Percentiles rank a stretch among this genome's conserved stretches.
Evolutionary conservation across 2,113 vertebrate species (phyloP).

Genomic region (Sphaerodactylus townsendi): DNA sequence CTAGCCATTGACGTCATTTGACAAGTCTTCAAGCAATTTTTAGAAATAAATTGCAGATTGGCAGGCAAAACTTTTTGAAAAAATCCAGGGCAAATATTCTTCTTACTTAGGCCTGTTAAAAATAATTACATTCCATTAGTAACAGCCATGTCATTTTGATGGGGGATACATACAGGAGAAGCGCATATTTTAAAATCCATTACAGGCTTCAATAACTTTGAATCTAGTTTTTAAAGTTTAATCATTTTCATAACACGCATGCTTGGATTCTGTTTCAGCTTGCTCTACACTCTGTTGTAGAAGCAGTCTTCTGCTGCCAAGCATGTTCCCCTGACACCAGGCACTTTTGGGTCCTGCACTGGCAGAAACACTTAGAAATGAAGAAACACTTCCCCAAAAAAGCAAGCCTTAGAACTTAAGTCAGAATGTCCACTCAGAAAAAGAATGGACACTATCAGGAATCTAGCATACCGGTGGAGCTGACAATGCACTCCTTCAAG

Average conservation of each 20-base stretch:
- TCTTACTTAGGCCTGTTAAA: slow-evolving; percentile 37
- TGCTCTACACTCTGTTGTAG: too few relatives aligned
- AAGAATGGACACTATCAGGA: too few relatives aligned
- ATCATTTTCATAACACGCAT: background rate
- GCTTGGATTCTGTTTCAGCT: too few relatives aligned
- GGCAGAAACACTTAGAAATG: too few relatives aligned
- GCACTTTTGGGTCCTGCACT: too few relatives aligned
- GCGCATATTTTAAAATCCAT: background rate
- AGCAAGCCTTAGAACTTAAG: too few relatives aligned
- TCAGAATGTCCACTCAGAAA: too few relatives aligned
- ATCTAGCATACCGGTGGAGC: background rate
- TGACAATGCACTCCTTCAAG: background rate
- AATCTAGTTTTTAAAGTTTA: background rate
- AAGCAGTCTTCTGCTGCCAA: too few relatives aligned
- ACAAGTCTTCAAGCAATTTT: slow-evolving; percentile 72
- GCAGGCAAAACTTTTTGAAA: background rate
- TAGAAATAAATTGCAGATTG: slow-evolving; percentile 52
- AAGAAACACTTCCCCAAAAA: too few relatives aligned
- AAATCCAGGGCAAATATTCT: slow-evolving; percentile 24
- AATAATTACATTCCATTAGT: slow-evolving; percentile 26
- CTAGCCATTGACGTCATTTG: slow-evolving; percentile 95
- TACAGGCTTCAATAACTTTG: background rate
- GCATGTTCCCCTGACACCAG: too few relatives aligned
- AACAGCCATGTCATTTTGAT: background rate
- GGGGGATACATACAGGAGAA: background rate